Evolutionary conservation across 2,888 invertebrate species (phyloP).

Genomic region (Lymantria dispar): DNA sequence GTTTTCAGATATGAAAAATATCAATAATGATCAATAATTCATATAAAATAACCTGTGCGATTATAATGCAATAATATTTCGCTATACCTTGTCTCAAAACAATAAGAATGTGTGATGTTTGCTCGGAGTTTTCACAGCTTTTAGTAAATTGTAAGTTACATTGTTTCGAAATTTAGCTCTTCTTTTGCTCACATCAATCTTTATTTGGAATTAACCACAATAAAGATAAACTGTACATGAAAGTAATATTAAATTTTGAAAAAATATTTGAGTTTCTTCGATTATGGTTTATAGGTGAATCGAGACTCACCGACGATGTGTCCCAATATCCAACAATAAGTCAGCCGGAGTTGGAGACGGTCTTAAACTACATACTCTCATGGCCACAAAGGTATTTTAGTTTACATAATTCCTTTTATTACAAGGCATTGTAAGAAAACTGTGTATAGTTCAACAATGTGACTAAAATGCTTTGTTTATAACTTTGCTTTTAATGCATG

Average conservation of each 20-base stretch:
- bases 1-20: slow-evolving; percentile 76
- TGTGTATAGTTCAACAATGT: background rate
- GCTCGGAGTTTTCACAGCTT: slow-evolving; percentile 96
- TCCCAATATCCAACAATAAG: slow-evolving; percentile 88
- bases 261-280: background rate
- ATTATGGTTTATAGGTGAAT: slow-evolving; percentile 85
- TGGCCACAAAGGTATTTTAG: slow-evolving; percentile 91
- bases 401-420: background rate
- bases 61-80: slow-evolving; percentile 73
- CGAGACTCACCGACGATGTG: slow-evolving; percentile 89
- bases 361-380: slow-evolving; percentile 92
- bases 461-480: slow-evolving; percentile 20
- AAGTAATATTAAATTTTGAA: no score
- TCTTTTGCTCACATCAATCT: slow-evolving; percentile 41
- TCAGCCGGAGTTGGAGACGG: slow-evolving; percentile 91
- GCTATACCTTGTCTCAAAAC: slow-evolving; percentile 77
- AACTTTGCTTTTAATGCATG: slow-evolving; percentile 8
- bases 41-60: slow-evolving; percentile 60
- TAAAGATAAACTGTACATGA: slow-evolving; percentile 1
- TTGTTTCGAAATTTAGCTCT: slow-evolving; percentile 71
- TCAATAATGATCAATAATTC: slow-evolving; percentile 76
- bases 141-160: slow-evolving; percentile 86
- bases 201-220: slow-evolving; percentile 23
- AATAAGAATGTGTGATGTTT: slow-evolving; percentile 92
- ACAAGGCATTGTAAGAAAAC: slow-evolving; percentile 8